Base-by-base conservation (phyloP, 2,113 vertebrate species). In the Datnioides undecimradiatus region DNA sequence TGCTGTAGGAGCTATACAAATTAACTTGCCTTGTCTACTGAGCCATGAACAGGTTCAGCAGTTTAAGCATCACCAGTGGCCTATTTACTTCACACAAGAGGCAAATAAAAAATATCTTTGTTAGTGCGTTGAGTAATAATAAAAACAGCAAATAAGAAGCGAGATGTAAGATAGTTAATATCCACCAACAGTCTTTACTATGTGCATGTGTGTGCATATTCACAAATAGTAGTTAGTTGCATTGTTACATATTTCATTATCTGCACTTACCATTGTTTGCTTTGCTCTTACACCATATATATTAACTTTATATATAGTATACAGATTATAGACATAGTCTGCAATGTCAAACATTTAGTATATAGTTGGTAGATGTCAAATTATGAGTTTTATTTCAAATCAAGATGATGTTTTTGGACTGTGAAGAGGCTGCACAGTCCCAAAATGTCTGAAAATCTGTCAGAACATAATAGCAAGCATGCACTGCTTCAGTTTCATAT, bases 401-500 rank as follows among this genome's bases (percentile, higher is more conserved):
- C 72, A 25, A 25, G 10, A 36, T 57, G 49, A 11, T 45, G 9
- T 55, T 29, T 46, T n/a, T 83, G 57, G n/a, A n/a, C 46, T 51
- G 8, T 55, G 27, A 49, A 52, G 46, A 41, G 0, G 11, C 45
- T 63, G 57, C 7, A 74, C 51, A 54, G 29, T 11, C 13, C 62
- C 4, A 31, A 10, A 34, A 41, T 34, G 38, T 25, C 34, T 67
- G 6, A 33, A 33, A 52, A 70, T 69, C 48, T 74, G 16, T 27
- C 25, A 54, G 54, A 58, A 82, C 71, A 66, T 21, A 52, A 60
- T 27, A 36, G 19, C 45, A 45, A 49, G 8, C 8, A 17, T 14
- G 27, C 36, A 52, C 19, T 33, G 12, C 52, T 83, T 85, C 17
- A 7, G 78, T 87, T 83, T 81, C 66, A 68, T 8, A 41, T 76